Conservation (phyloP, 2,888 invertebrate genomes). For the Tenthredo scrophulariae region DNA sequence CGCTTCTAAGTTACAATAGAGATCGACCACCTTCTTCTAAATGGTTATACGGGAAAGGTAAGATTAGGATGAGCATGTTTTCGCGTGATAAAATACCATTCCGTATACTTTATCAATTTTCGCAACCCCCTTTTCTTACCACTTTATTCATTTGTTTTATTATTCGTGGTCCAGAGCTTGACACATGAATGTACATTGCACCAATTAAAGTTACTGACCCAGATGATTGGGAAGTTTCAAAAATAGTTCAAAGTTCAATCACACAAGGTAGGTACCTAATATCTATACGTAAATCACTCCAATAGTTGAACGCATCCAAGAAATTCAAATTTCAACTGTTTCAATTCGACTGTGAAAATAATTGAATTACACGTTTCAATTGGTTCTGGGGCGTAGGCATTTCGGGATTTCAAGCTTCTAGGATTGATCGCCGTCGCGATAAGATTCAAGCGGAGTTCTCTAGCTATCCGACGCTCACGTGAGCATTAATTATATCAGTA, state of each 20-base stretch:
- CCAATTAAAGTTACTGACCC: conserved; percentile 13
- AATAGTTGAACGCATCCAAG: conserved; percentile 24
- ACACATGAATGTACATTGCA: background rate
- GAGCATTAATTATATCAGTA: conserved; percentile 42
- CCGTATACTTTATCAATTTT: background rate
- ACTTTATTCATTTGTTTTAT: background rate
- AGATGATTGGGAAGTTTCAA: conserved; percentile 11
- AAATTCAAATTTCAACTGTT: conserved; percentile 46
- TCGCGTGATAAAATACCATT: conserved; percentile 36
- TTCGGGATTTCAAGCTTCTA: conserved; percentile 35
- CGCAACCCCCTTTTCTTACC: background rate
- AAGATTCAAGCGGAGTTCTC: conserved; percentile 41
- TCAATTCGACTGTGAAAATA: conserved; percentile 51
- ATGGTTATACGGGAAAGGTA: conserved; percentile 36
- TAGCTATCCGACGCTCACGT: conserved; percentile 37
- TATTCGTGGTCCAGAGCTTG: background rate
- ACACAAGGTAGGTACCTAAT: background rate
- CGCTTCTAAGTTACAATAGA: conserved; percentile 48
- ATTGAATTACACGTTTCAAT: conserved; percentile 51
- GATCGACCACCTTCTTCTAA: conserved; percentile 46
- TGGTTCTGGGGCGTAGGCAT: conserved; percentile 36
- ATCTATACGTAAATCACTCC: background rate
- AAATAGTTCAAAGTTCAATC: conserved; percentile 29
- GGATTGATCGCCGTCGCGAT: conserved; percentile 47
- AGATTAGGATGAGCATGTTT: conserved; percentile 19